A percentile compares a stretch with the other conserved stretches of the same genome.
phyloP scores from a whole-genome alignment of 2,888 invertebrate genomes.

The Nemapogon koenigi region DNA sequence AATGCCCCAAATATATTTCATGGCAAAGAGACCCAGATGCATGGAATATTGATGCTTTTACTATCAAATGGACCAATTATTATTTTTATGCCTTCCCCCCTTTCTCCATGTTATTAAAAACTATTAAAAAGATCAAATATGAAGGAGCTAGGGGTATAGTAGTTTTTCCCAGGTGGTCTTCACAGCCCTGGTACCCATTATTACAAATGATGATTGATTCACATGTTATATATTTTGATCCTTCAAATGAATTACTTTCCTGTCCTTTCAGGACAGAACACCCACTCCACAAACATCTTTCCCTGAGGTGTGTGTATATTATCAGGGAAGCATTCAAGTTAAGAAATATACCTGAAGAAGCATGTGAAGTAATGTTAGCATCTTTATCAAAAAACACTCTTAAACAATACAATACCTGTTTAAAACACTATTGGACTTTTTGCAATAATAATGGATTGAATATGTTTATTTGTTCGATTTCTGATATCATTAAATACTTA shows the following conservation, averaged over 20 bases:
- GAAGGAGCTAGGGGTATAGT: constrained; percentile 6
- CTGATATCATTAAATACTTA: constrained; percentile 1
- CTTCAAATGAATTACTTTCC: background rate
- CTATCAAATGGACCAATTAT: constrained; percentile 10
- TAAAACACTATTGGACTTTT: background rate
- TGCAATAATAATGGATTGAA: background rate
- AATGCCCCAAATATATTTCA: constrained; percentile 12
- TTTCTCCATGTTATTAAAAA: constrained; percentile 14
- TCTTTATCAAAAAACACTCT: background rate
- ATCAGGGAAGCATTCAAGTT: constrained; percentile 2
- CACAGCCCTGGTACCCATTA: constrained; percentile 6
- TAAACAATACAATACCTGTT: background rate
- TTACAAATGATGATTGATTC: background rate
- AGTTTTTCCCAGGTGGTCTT: constrained; percentile 6
- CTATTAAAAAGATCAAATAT: constrained; percentile 12
- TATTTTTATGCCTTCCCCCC: constrained; percentile 16
- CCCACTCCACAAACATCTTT: background rate
- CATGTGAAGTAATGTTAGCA: background rate
- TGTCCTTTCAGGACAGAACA: constrained; percentile 6
- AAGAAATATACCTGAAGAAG: background rate
- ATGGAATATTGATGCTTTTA: constrained; percentile 15
- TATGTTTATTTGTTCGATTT: background rate
- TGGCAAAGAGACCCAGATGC: constrained; percentile 14
- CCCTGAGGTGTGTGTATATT: constrained; percentile 1
- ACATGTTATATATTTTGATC: constrained; percentile 1